Conservation (phyloP, 2,797 vertebrate genomes). For the Atherinosoma microstoma region DNA sequence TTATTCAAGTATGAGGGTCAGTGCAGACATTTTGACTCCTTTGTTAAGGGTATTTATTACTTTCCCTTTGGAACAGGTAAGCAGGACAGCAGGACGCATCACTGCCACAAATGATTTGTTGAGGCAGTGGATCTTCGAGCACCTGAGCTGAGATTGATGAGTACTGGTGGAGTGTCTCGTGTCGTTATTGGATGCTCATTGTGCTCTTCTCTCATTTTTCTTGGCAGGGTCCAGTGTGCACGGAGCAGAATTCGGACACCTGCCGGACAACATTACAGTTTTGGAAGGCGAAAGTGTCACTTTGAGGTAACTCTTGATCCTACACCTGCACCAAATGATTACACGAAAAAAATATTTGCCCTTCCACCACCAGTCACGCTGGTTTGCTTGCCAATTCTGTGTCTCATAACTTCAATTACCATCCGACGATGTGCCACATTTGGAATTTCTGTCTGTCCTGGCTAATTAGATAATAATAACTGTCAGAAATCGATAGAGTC, state of each 20-base stretch:
- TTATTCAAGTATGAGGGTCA: slow-evolving; percentile 83
- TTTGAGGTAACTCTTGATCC: slow-evolving; percentile 86
- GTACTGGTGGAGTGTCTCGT: slow-evolving; percentile 53
- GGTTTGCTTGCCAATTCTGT: slow-evolving; percentile 54
- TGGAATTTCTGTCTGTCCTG: slow-evolving; percentile 30
- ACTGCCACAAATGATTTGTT: slow-evolving; percentile 31
- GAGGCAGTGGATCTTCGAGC: slow-evolving; percentile 36
- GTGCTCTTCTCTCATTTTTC: slow-evolving; percentile 58
- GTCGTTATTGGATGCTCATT: slow-evolving; percentile 61
- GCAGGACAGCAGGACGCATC: slow-evolving; percentile 57
- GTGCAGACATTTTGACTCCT: slow-evolving; percentile 69
- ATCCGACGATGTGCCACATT: slow-evolving; percentile 41
- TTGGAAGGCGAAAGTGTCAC: slow-evolving; percentile 90
- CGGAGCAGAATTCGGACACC: slow-evolving; percentile 87
- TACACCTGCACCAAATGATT: slow-evolving; percentile 72
- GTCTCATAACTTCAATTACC: slow-evolving; percentile 60
- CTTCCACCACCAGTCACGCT: slow-evolving; percentile 41
- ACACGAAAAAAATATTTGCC: slow-evolving; percentile 65
- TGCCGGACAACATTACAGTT: slow-evolving; percentile 93
- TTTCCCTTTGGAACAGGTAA: slow-evolving; percentile 68
- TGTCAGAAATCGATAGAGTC: slow-evolving; percentile 32
- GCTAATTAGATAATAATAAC: slow-evolving; percentile 49
- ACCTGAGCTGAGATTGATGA: slow-evolving; percentile 56
- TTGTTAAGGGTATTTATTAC: slow-evolving; percentile 74
- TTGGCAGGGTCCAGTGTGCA: slow-evolving; percentile 84